A percentile compares a stretch with the other conserved stretches of the same genome.
These are phyloP conservation scores for Asarcornis scutulata DNA, from an alignment of 2,113 vertebrate species.

Conservation along the genomic window DNA sequence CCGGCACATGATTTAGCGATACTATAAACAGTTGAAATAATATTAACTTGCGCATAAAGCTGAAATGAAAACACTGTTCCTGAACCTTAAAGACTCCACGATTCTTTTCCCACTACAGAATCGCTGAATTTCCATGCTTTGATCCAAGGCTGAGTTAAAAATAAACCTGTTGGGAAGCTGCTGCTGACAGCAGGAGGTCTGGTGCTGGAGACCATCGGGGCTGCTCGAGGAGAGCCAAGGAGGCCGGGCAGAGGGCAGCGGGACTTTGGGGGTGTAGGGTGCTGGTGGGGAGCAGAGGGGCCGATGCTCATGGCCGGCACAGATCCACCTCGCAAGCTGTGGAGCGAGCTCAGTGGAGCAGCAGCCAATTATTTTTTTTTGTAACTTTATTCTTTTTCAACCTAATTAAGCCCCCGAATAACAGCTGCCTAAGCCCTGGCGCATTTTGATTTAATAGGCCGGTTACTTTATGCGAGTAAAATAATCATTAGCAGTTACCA, in stretches of 20 bases:
- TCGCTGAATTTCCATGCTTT: not conserved
- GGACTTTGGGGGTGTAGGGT: not conserved
- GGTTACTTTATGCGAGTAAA: conserved; percentile 41
- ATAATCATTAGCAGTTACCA: conserved; percentile 39
- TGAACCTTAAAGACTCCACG: not conserved
- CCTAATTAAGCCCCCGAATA: conserved; percentile 31
- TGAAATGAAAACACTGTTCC: conserved; percentile 22
- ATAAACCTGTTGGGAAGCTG: not conserved
- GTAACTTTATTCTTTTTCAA: not conserved
- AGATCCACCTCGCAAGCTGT: fast-evolving
- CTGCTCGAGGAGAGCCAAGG: not conserved
- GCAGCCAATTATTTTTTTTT: not conserved
- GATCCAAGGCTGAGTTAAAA: conserved; percentile 14
- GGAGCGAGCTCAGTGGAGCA: not conserved
- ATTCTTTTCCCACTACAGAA: not conserved
- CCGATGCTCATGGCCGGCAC: fast-evolving
- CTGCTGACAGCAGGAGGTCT: not conserved
- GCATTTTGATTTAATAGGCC: conserved; percentile 35
- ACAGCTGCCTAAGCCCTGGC: not conserved
- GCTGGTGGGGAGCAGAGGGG: not conserved
- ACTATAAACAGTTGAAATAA: conserved; percentile 9
- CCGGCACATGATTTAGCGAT: not conserved
- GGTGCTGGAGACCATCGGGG: not conserved
- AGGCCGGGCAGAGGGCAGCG: not conserved
- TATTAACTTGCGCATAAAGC: not conserved